phyloP scores from a whole-genome alignment of 2,113 vertebrate genomes.

The Labeo rohita region DNA sequence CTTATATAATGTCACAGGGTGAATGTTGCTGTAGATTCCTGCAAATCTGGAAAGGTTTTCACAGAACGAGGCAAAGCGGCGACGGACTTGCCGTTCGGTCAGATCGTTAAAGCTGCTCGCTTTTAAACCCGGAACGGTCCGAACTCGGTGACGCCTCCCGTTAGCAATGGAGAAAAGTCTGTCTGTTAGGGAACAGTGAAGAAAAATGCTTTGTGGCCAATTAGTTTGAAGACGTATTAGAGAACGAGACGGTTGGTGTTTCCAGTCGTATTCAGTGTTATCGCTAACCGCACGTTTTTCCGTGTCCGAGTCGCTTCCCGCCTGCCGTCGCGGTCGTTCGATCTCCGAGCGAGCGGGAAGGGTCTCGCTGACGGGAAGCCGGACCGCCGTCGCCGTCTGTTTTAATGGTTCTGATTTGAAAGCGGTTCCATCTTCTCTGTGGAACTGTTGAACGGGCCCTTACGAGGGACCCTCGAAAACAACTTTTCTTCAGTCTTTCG shows the following conservation, averaged over 20 bases:
- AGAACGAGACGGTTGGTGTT: not conserved
- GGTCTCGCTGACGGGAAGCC: too few species aligned
- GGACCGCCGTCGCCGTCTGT: too few species aligned
- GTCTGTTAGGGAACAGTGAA: not conserved
- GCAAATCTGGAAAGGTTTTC: not conserved
- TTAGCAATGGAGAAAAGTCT: not conserved
- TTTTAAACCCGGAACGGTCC: not conserved
- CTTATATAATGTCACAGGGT: not conserved
- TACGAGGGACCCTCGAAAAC: not conserved
- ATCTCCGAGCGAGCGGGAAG: not conserved
- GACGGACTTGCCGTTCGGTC: not conserved
- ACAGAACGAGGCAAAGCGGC: not conserved
- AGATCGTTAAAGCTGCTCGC: not conserved
- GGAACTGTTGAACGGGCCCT: not conserved
- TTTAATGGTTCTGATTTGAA: not conserved
- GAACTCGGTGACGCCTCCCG: not conserved
- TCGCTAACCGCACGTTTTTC: not conserved
- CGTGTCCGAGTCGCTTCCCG: not conserved
- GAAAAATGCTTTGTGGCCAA: not conserved
- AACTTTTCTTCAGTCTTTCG: not conserved
- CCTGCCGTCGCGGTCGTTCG: not conserved
- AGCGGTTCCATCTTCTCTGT: not conserved
- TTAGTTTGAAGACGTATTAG: not conserved
- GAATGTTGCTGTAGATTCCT: constrained; percentile 8
- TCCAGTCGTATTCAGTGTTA: not conserved